A percentile compares a stretch with the other conserved stretches of the same genome.
phyloP scores from a whole-genome alignment of 2,113 vertebrate genomes.

The Lepidothrix coronata region DNA sequence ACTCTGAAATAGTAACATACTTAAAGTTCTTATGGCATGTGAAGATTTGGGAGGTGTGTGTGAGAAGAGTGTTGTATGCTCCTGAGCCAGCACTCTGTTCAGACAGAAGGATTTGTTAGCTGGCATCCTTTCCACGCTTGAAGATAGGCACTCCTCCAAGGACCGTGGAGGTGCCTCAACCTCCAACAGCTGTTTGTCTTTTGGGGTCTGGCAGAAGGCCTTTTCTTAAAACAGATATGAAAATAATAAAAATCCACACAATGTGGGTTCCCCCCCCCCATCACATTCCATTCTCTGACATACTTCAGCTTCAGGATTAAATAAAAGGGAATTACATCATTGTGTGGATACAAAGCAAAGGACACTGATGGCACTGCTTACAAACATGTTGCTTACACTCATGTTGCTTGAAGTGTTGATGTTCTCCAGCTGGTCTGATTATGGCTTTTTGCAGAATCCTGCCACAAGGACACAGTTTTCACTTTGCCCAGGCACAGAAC shows the following conservation, averaged over 20 bases:
- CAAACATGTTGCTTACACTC: background rate
- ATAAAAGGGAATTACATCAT: background rate
- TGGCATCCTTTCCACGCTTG: background rate
- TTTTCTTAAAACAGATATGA: background rate
- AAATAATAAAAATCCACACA: background rate
- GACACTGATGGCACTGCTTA: background rate
- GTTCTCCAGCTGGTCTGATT: background rate
- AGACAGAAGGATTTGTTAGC: background rate
- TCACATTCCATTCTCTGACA: background rate
- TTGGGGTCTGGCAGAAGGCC: background rate
- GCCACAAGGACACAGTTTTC: background rate
- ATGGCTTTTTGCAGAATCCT: constrained; percentile 22
- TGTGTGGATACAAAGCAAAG: background rate
- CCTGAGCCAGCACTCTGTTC: background rate
- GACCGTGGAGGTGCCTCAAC: background rate
- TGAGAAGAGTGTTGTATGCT: background rate
- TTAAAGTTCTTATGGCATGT: background rate
- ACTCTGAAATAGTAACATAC: constrained; percentile 18
- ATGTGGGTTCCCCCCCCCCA: background rate
- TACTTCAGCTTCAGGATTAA: background rate
- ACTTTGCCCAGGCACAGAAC: constrained; percentile 45
- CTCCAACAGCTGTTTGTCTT: background rate
- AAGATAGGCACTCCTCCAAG: background rate
- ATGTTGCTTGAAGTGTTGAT: background rate
- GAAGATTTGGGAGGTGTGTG: background rate